A percentile compares a stretch with the other conserved stretches of the same genome.
These are phyloP conservation scores for Campoletis raptor DNA, from an alignment of 2,888 invertebrate genomes.

Conservation along the genomic window DNA sequence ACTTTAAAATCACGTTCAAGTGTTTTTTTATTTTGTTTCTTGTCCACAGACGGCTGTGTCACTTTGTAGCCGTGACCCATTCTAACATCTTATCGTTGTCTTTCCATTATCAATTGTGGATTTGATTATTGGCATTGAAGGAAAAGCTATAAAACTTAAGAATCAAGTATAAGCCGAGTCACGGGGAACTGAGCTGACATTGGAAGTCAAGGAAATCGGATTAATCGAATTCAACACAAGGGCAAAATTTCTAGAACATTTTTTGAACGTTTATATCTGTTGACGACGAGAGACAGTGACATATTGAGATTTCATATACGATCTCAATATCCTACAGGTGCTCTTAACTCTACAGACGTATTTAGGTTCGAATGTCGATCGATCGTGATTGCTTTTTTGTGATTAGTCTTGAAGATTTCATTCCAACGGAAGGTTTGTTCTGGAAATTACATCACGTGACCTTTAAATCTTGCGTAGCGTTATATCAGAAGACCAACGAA, in stretches of 20 bases:
- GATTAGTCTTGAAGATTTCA: background rate
- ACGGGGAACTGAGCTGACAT: background rate
- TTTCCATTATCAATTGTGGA: background rate
- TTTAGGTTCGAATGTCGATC: conserved; percentile 9
- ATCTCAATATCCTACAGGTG: background rate
- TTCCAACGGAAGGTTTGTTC: conserved; percentile 40
- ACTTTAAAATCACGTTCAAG: background rate
- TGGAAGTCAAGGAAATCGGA: background rate
- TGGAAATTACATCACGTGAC: conserved; percentile 34
- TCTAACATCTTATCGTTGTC: background rate
- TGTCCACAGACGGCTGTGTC: background rate
- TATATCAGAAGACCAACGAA: conserved; percentile 15
- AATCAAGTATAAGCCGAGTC: background rate
- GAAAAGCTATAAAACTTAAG: background rate
- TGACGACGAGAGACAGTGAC: background rate
- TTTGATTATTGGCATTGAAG: background rate
- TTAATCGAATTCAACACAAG: background rate
- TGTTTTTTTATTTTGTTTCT: background rate
- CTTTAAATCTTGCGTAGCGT: conserved; percentile 24
- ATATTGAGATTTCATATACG: background rate
- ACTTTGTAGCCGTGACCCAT: background rate
- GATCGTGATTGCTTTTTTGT: conserved; percentile 29
- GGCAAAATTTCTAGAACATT: background rate
- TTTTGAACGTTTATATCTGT: background rate
- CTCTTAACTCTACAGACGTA: background rate